Conservation (phyloP, 2,888 invertebrate genomes). For the Leucophora obtusa region DNA sequence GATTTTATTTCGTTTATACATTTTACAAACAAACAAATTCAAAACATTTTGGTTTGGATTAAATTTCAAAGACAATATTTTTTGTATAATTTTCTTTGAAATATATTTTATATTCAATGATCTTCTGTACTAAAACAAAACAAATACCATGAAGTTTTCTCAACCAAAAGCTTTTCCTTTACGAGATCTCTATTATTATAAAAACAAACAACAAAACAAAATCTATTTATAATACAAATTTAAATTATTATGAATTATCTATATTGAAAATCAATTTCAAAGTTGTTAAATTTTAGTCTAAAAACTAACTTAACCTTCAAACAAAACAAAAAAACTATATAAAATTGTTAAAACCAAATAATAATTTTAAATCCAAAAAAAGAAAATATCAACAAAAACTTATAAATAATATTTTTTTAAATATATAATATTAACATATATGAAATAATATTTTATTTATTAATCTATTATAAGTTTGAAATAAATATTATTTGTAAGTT, state of each 20-base stretch:
- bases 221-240: slow-evolving; percentile 58
- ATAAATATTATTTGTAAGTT: neutral
- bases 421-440: neutral
- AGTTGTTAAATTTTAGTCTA: slow-evolving; percentile 63
- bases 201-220: slow-evolving; percentile 17
- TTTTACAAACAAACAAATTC: slow-evolving; percentile 19
- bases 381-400: neutral
- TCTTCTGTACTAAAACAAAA: slow-evolving; percentile 40
- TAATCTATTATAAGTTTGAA: neutral
- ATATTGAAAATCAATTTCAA: slow-evolving; percentile 63
- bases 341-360: slow-evolving; percentile 42
- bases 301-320: slow-evolving; percentile 37
- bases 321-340: slow-evolving; percentile 37
- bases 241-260: slow-evolving; percentile 60
- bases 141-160: slow-evolving; percentile 22
- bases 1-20: neutral
- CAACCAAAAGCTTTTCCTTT: slow-evolving; percentile 47
- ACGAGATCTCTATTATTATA: slow-evolving; percentile 47
- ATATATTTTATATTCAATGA: slow-evolving; percentile 57
- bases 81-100: slow-evolving; percentile 60
- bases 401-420: neutral
- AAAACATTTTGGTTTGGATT: slow-evolving; percentile 30
- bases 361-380: neutral
- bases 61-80: slow-evolving; percentile 47
- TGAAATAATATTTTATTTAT: neutral